Percentiles rank a stretch among this genome's conserved stretches.
Conservation (phyloP, 2,113 vertebrate genomes). For the Cinclus mexicanus region DNA sequence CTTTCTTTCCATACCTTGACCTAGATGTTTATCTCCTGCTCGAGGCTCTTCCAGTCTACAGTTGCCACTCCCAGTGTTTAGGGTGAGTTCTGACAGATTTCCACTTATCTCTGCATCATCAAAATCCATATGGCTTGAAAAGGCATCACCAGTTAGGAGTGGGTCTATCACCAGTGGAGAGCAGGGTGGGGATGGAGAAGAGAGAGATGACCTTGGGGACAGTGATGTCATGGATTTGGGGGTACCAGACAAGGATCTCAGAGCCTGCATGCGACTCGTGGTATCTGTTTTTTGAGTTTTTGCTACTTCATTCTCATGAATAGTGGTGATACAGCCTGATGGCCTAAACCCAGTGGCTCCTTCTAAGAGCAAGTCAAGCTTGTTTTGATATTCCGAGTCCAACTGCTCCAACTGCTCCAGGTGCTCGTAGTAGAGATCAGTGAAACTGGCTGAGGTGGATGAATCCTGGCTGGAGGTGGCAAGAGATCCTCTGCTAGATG, state of each 20-base stretch:
- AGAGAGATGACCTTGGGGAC: constrained; percentile 93
- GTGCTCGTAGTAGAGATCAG: constrained; percentile 91
- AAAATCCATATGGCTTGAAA: constrained; percentile 77
- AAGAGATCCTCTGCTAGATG: constrained; percentile 91
- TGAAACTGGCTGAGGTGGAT: constrained; percentile 91
- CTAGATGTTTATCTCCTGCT: constrained; percentile 64
- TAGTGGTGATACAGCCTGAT: constrained; percentile 93
- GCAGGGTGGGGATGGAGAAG: constrained; percentile 93
- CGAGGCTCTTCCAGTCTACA: constrained; percentile 70
- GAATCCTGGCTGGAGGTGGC: constrained; percentile 91
- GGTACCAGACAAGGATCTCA: constrained; percentile 85
- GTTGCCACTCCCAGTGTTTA: constrained; percentile 64
- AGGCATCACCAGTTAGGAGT: constrained; percentile 84
- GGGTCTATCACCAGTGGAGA: constrained; percentile 87
- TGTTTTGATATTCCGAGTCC: constrained; percentile 90
- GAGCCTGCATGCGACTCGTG: constrained; percentile 75
- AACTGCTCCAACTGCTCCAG: constrained; percentile 84
- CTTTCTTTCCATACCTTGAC: constrained; percentile 70
- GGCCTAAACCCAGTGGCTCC: constrained; percentile 82
- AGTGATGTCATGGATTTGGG: constrained; percentile 91
- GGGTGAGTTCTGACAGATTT: constrained; percentile 79
- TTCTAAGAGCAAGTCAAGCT: constrained; percentile 90
- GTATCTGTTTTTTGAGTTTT: constrained; percentile 71
- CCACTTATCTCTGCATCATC: constrained; percentile 79
- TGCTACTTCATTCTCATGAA: constrained; percentile 90